These are phyloP conservation scores for Sebastes fasciatus DNA, from an alignment of 2,113 vertebrate species.

Conservation along the genomic window DNA sequence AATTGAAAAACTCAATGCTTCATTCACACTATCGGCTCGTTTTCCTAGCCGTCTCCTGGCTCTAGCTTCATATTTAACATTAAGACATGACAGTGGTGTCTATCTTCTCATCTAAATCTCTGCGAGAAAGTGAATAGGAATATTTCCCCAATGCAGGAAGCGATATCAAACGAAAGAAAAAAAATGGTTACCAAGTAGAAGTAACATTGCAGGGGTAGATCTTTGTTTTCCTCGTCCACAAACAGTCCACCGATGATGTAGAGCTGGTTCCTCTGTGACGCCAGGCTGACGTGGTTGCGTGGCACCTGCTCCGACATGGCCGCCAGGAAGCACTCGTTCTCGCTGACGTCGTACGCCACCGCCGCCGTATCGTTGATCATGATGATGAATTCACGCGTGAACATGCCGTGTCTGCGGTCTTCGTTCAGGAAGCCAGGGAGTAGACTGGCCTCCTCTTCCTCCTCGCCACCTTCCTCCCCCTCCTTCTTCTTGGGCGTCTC, in stretches of 20 bases:
- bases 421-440: constrained; percentile 96
- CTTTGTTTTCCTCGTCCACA: constrained; percentile 96
- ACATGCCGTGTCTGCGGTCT: constrained; percentile 94
- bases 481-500: constrained; percentile 84
- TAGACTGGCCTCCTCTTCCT: constrained; percentile 86
- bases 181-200: constrained; percentile 89
- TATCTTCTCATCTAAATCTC: background rate
- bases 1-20: no score
- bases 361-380: constrained; percentile 95
- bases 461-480: constrained; percentile 80
- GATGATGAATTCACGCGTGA: constrained; percentile 91
- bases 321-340: constrained; percentile 96
- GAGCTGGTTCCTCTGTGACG: constrained; percentile 90
- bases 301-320: constrained; percentile 95
- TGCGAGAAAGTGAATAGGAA: background rate
- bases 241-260: constrained; percentile 95
- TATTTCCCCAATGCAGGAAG: background rate
- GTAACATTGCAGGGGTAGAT: constrained; percentile 94
- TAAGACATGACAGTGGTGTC: background rate
- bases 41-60: background rate
- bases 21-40: no score
- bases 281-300: constrained; percentile 96
- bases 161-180: background rate
- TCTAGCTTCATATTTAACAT: background rate
- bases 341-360: constrained; percentile 94